Evolutionary conservation across 2,888 invertebrate species (phyloP).

Genomic region (Polylopha cassiicola): DNA sequence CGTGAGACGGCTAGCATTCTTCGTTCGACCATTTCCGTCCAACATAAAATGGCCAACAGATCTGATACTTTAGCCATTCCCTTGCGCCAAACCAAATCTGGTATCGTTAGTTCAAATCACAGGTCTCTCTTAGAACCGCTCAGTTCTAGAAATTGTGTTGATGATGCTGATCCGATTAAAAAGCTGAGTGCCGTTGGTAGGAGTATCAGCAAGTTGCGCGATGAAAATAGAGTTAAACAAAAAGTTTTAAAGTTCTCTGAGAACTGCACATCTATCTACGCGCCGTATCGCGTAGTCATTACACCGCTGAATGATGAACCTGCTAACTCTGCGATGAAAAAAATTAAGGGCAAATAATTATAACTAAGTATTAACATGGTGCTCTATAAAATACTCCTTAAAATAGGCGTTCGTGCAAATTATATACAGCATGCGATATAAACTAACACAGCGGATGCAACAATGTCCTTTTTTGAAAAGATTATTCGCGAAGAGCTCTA

Average conservation of each 20-base stretch:
- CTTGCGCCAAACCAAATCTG: slow-evolving; percentile 55
- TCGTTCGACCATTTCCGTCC: slow-evolving; percentile 65
- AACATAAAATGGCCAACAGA: slow-evolving; percentile 53
- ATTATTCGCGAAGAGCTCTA: no score
- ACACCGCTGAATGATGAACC: slow-evolving; percentile 55
- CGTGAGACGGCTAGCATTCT: slow-evolving; percentile 76
- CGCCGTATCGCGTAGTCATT: slow-evolving; percentile 58
- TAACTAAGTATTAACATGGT: slow-evolving; percentile 23
- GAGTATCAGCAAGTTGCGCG: slow-evolving; percentile 61
- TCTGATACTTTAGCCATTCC: slow-evolving; percentile 44
- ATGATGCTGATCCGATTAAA: slow-evolving; percentile 55
- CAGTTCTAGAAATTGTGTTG: slow-evolving; percentile 43
- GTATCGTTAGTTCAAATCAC: slow-evolving; percentile 39
- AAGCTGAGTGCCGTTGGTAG: slow-evolving; percentile 66
- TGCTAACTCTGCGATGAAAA: slow-evolving; percentile 38
- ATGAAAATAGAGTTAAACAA: slow-evolving; percentile 51
- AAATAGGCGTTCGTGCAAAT: not conserved
- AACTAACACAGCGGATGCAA: no score
- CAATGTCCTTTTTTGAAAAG: no score
- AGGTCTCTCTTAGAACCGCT: slow-evolving; percentile 42
- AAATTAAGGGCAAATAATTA: slow-evolving; percentile 23
- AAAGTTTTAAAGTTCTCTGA: slow-evolving; percentile 61
- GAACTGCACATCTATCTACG: slow-evolving; percentile 61
- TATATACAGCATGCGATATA: no score
- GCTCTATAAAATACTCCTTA: slow-evolving; percentile 15